These are phyloP conservation scores for Chaetodon trifasciatus DNA, from an alignment of 2,797 vertebrate genomes.

Conservation along the genomic window DNA sequence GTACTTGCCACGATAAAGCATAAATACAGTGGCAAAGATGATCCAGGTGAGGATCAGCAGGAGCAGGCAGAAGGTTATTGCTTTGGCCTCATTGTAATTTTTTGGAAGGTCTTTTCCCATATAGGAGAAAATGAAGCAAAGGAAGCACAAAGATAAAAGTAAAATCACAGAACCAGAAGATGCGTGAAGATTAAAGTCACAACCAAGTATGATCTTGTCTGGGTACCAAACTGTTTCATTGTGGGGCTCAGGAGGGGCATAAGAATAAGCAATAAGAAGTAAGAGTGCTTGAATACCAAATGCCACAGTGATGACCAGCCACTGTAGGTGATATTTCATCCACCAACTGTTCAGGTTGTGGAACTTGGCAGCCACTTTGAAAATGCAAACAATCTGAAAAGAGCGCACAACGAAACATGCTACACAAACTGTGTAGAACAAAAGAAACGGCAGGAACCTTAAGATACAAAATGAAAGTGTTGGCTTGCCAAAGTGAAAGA, in stretches of 20 bases:
- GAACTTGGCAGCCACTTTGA: constrained; percentile 87
- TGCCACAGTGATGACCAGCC: constrained; percentile 76
- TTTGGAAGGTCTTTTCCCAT: constrained; percentile 86
- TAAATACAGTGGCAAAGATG: constrained; percentile 69
- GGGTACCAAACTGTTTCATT: constrained; percentile 66
- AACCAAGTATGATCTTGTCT: constrained; percentile 82
- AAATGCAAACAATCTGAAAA: constrained; percentile 90
- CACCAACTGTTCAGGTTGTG: constrained; percentile 83
- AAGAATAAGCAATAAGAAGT: constrained; percentile 56
- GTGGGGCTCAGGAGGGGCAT: constrained; percentile 64
- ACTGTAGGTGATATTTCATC: constrained; percentile 84
- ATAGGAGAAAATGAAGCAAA: constrained; percentile 83
- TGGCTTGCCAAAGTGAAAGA: constrained; percentile 87
- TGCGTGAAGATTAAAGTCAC: constrained; percentile 58
- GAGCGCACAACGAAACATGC: constrained; percentile 88
- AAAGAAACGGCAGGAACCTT: constrained; percentile 72
- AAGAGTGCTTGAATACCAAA: constrained; percentile 76
- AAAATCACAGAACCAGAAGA: constrained; percentile 7
- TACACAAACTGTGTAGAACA: constrained; percentile 85
- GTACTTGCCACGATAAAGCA: constrained; percentile 72
- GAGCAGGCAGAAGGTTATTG: constrained; percentile 90
- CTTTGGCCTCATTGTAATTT: constrained; percentile 89
- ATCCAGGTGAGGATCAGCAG: constrained; percentile 87
- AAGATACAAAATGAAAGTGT: constrained; percentile 75
- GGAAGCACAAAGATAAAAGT: background rate